These are phyloP conservation scores for Aspidoscelis tigris DNA, from an alignment of 2,113 vertebrate genomes.

Conservation along the genomic window DNA sequence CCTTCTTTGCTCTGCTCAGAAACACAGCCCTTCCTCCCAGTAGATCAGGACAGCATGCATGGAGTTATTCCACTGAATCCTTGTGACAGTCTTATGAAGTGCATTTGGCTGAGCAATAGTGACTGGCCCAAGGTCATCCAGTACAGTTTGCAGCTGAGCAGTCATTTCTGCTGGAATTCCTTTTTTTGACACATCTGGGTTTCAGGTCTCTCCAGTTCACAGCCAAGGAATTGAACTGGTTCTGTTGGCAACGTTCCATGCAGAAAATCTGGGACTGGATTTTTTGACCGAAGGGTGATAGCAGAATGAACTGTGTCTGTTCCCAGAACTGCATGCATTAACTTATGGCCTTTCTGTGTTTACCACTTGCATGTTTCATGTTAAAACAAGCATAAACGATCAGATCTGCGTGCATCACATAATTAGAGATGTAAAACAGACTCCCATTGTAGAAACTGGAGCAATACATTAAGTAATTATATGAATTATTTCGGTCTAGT, in stretches of 20 bases:
- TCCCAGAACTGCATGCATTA: not conserved
- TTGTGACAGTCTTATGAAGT: not conserved
- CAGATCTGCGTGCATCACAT: constrained; percentile 40
- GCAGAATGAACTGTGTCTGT: constrained; percentile 22
- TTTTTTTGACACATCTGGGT: not conserved
- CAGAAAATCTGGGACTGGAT: constrained; percentile 8
- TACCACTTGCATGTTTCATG: constrained; percentile 46
- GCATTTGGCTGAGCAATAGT: not conserved
- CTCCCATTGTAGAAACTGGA: constrained; percentile 53
- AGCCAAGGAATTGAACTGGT: not conserved
- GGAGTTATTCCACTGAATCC: not conserved
- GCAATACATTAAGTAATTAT: constrained; percentile 64
- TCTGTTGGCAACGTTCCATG: not conserved
- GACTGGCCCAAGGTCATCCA: not conserved
- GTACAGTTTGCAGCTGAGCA: not conserved
- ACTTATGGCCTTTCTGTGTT: constrained; percentile 35
- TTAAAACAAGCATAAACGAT: constrained; percentile 65
- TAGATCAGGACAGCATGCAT: not conserved
- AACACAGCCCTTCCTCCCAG: not conserved
- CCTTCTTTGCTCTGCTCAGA: not conserved
- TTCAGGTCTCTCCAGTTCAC: not conserved
- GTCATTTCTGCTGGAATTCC: not conserved
- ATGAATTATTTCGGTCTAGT: constrained; percentile 59
- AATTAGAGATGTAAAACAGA: constrained; percentile 54
- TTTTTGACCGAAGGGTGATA: constrained; percentile 28